Percentiles rank a stretch among this genome's conserved stretches.
Conservation (phyloP, 2,113 vertebrate species). For the Coturnix japonica region DNA sequence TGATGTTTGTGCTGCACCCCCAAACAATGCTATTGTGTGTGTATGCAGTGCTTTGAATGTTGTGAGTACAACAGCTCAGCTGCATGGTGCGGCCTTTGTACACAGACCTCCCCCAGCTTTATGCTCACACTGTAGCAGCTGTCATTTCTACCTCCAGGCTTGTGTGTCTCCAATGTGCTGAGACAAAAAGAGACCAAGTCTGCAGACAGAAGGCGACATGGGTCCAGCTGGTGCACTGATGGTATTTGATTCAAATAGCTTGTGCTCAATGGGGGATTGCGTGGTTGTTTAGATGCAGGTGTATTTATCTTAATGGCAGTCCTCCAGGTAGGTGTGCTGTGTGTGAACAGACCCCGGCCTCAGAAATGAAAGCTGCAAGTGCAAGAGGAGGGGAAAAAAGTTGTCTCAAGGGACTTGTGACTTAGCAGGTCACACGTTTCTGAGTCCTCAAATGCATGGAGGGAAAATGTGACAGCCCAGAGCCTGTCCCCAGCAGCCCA, state of each 20-base stretch:
- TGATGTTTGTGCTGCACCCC: not conserved
- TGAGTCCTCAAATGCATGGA: not conserved
- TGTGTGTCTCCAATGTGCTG: not conserved
- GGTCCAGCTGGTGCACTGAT: not conserved
- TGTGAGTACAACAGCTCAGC: not conserved
- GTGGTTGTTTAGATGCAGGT: not conserved
- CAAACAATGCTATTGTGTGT: not conserved
- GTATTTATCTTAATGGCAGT: not conserved
- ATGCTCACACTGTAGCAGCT: conserved; percentile 46
- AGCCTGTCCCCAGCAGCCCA: not conserved
- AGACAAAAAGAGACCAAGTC: not conserved
- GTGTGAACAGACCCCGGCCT: fast-evolving
- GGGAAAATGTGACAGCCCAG: not conserved
- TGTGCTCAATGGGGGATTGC: not conserved
- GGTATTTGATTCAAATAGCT: not conserved
- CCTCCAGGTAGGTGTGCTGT: not conserved
- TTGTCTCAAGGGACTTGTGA: not conserved
- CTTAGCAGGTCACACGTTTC: not conserved
- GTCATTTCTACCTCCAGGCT: not conserved
- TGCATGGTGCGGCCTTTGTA: not conserved
- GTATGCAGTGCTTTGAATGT: not conserved
- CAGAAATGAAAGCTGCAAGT: not conserved
- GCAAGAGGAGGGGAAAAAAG: not conserved
- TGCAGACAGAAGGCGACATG: not conserved
- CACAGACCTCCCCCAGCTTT: conserved; percentile 24